These are phyloP conservation scores for Hemiprocne comata DNA, from an alignment of 2,113 vertebrate species.

Conservation along the genomic window DNA sequence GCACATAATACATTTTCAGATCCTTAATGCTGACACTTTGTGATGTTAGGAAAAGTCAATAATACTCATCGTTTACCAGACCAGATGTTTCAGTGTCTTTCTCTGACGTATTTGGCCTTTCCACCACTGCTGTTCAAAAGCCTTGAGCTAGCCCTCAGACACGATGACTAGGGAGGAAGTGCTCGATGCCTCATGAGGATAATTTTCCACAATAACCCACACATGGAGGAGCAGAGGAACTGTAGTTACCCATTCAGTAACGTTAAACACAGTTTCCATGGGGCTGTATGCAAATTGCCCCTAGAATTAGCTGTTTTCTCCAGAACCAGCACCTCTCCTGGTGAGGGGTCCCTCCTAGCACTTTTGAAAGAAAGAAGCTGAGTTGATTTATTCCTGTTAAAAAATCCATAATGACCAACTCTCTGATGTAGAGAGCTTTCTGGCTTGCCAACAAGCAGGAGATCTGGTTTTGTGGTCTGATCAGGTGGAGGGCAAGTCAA, in stretches of 20 bases:
- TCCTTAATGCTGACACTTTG: neutral
- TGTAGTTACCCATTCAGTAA: neutral
- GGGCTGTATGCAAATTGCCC: neutral
- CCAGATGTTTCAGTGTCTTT: neutral
- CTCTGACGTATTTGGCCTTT: neutral
- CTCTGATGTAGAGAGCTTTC: neutral
- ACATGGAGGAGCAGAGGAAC: neutral
- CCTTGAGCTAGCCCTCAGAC: neutral
- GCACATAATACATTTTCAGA: neutral
- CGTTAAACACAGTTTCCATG: neutral
- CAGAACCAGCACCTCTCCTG: neutral
- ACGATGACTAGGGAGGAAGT: neutral
- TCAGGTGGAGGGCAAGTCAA: neutral
- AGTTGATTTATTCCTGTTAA: neutral
- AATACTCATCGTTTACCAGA: neutral
- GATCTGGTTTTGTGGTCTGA: neutral
- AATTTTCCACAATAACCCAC: neutral
- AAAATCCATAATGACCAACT: neutral
- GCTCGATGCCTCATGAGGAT: neutral
- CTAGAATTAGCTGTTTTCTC: neutral
- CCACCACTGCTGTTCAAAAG: neutral
- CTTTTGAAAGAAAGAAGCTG: neutral
- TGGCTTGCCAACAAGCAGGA: neutral
- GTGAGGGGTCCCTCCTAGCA: neutral
- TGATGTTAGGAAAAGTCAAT: neutral